phyloP scores from a whole-genome alignment of 37 sponge, comb jelly and placozoan genomes.

The Lycopodina hypogea region DNA sequence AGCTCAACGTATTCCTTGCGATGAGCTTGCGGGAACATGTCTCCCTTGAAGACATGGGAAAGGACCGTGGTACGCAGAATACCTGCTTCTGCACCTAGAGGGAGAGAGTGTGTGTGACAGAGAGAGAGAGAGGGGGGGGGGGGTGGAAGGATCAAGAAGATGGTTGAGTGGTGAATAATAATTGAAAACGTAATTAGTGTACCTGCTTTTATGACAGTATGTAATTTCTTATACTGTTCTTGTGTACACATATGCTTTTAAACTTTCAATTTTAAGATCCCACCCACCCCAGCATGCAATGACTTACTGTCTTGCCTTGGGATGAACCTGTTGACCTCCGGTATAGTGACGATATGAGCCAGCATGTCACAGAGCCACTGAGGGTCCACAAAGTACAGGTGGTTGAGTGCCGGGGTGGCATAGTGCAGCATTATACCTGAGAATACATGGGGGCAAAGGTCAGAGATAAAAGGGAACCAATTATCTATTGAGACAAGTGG shows the following conservation, averaged over 20 bases:
- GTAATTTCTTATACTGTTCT: too few relatives aligned
- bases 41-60: conserved; percentile 80
- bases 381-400: conserved; percentile 91
- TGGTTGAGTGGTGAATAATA: not conserved
- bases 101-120: not conserved
- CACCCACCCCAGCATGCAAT: too few relatives aligned
- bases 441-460: conserved; percentile 5
- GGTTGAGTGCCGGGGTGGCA: conserved; percentile 80
- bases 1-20: conserved; percentile 84
- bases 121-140: not conserved
- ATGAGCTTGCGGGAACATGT: conserved; percentile 65
- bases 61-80: conserved; percentile 70
- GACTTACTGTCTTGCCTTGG: conserved; percentile 31
- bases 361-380: conserved; percentile 98
- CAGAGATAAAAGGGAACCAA: not conserved
- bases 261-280: too few relatives aligned
- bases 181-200: too few relatives aligned
- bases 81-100: conserved; percentile 74
- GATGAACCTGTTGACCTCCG: conserved; percentile 83
- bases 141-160: not conserved
- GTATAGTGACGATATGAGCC: conserved; percentile 92
- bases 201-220: too few relatives aligned
- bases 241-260: too few relatives aligned
- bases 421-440: conserved; percentile 82
- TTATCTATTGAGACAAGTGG: too few relatives aligned